Base-by-base conservation (phyloP, 1,140 invertebrate genomes). In the Nephotettix cincticeps region DNA sequence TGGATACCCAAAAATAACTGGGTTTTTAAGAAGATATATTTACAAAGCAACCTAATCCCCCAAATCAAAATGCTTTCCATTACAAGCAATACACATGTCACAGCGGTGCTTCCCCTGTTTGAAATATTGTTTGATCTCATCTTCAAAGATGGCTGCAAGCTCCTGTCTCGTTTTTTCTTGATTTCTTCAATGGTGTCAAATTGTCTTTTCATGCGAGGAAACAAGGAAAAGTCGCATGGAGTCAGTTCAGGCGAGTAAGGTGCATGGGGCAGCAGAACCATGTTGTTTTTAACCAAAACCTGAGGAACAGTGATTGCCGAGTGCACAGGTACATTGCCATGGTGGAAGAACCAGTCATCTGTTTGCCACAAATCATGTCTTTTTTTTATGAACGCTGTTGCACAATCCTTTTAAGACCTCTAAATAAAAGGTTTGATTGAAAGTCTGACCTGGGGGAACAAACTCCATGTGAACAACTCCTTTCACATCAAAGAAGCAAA, bases 241-340 rank as follows among this genome's bases (percentile, higher is more conserved):
- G 80, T 77, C 28, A 84, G 74, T 75, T 84, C 80, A 71, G 79
- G 80, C 58, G 74, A 80, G 73, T 83, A 84, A 29, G 80, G 80
- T 77, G 78, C 80, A 71, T 84, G 81, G 30, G 75, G 75, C 47
- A 86, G 81, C 73, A 67, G 28, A 58, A n/a, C 32, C 67, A 75
- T 76, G 14, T 40, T 29, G 45, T 80, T 72, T 75, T 73, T 75
- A n/a, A 30, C 56, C 47, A 76, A 73, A 73, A 75, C 75, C 21
- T 69, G 47, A 25, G 77, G 54, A 75, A 73, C 17, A 69, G 77
- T 40, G 51, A 40, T 47, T 70, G 67, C 43, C 68, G 76, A 61
- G n/a, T 80, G 78, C 47, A 66, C 72, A 43, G 73, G 73, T 68
- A 76, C 76, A 73, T 80, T 81, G 72, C 80, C 79, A 69, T 79